Conservation (phyloP, 2,797 vertebrate genomes). For the Merluccius polli region DNA sequence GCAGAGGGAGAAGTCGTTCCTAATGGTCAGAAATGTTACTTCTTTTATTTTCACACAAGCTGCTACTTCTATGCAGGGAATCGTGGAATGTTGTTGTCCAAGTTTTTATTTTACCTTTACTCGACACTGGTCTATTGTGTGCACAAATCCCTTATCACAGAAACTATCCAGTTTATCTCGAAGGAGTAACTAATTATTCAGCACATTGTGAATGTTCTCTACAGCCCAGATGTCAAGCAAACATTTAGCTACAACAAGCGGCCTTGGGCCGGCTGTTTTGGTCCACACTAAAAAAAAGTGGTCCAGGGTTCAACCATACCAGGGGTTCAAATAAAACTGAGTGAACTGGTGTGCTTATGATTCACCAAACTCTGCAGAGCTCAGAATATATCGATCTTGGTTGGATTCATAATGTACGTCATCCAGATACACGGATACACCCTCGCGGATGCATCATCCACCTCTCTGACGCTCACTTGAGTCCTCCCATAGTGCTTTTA, state of each 20-base stretch:
- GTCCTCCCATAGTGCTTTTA: slow-evolving; percentile 34
- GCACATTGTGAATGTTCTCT: not conserved
- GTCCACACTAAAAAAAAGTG: not conserved
- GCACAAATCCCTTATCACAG: not conserved
- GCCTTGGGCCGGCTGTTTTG: not conserved
- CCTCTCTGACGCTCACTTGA: not conserved
- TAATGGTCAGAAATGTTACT: not conserved
- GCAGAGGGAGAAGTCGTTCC: not conserved
- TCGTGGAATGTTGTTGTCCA: not conserved
- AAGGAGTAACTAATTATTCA: not conserved
- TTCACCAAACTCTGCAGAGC: not conserved
- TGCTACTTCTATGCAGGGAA: not conserved
- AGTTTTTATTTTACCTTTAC: not conserved
- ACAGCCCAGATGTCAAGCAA: not conserved
- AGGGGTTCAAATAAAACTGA: not conserved
- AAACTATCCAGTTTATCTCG: not conserved
- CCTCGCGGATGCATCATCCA: slow-evolving; percentile 33
- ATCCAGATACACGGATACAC: slow-evolving; percentile 39
- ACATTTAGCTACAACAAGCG: not conserved
- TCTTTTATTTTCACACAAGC: not conserved
- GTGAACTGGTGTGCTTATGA: not conserved
- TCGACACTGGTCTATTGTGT: not conserved
- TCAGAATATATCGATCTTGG: not conserved
- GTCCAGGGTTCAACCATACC: not conserved
- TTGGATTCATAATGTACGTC: slow-evolving; percentile 25